These are phyloP conservation scores for Ochotona princeps DNA, from an alignment of 2,113 vertebrate species.

Conservation along the genomic window DNA sequence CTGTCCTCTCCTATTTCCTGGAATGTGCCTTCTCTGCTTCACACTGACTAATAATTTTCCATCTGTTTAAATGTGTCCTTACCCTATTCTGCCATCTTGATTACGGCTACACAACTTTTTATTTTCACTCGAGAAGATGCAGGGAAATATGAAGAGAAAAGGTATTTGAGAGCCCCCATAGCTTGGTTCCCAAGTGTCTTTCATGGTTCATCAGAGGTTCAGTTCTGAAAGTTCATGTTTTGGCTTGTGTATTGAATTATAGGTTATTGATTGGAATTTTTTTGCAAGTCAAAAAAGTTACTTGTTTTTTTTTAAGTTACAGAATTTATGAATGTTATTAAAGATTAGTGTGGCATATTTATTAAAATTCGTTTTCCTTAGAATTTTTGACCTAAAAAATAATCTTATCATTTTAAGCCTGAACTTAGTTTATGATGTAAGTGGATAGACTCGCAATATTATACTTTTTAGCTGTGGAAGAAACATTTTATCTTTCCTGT, in stretches of 20 bases:
- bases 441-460: conserved; percentile 54
- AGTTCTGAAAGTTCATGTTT: conserved; percentile 30
- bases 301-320: conserved; percentile 53
- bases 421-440: conserved; percentile 50
- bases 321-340: conserved; percentile 63
- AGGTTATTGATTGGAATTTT: conserved; percentile 43
- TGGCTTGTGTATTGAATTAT: conserved; percentile 14
- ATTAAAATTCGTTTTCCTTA: conserved; percentile 43
- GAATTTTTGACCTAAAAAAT: conserved; percentile 68
- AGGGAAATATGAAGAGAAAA: conserved; percentile 8
- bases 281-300: conserved; percentile 36
- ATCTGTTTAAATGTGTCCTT: too few species aligned
- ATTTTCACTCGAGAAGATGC: conserved; percentile 15
- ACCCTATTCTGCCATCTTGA: too few species aligned
- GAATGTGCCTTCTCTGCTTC: too few species aligned
- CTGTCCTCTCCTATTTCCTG: too few species aligned
- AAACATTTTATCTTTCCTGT: conserved; percentile 65
- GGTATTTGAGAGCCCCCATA: not conserved
- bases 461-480: conserved; percentile 55
- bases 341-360: conserved; percentile 52
- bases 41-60: too few species aligned
- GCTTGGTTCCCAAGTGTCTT: not conserved
- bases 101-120: not conserved
- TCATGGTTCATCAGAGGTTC: not conserved
- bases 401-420: conserved; percentile 65